Conservation (phyloP, 2,797 vertebrate genomes). For the Semaprochilodus insignis region DNA sequence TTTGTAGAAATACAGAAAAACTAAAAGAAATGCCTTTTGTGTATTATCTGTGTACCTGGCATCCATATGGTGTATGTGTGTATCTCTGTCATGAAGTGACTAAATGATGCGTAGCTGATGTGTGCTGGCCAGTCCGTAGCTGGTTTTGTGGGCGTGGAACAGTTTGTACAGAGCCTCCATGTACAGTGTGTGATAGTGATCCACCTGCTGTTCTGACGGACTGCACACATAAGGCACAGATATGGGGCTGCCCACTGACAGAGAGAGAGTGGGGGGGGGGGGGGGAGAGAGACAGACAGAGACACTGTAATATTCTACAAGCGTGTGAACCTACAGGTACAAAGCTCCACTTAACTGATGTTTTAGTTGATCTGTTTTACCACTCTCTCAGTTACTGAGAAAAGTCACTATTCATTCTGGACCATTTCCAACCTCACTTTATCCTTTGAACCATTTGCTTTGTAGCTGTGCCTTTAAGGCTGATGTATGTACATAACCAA, state of each 20-base stretch:
- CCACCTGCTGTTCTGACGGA: slow-evolving; percentile 78
- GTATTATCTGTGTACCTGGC: neutral
- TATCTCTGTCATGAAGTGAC: slow-evolving; percentile 15
- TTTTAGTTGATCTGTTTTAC: too few relatives aligned
- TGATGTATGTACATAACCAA: neutral
- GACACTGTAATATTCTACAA: neutral
- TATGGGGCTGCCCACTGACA: slow-evolving; percentile 83
- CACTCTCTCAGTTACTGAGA: too few relatives aligned
- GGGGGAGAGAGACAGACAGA: neutral
- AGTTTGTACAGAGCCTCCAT: slow-evolving; percentile 77
- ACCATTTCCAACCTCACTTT: too few relatives aligned
- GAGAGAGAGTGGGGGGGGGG: too few relatives aligned
- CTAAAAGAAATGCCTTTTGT: neutral
- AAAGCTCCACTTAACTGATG: too few relatives aligned
- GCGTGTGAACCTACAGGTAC: too few relatives aligned
- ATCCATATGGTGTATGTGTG: neutral
- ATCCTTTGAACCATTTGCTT: too few relatives aligned
- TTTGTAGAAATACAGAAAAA: neutral
- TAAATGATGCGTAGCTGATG: slow-evolving; percentile 79
- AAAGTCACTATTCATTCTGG: too few relatives aligned
- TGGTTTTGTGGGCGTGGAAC: slow-evolving; percentile 83
- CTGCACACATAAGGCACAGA: slow-evolving; percentile 67
- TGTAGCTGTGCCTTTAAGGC: neutral
- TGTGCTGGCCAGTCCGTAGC: slow-evolving; percentile 76
- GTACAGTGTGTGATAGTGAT: slow-evolving; percentile 81